These are phyloP conservation scores for Falco concolor DNA, from an alignment of 2,797 vertebrate genomes.

Conservation along the genomic window DNA sequence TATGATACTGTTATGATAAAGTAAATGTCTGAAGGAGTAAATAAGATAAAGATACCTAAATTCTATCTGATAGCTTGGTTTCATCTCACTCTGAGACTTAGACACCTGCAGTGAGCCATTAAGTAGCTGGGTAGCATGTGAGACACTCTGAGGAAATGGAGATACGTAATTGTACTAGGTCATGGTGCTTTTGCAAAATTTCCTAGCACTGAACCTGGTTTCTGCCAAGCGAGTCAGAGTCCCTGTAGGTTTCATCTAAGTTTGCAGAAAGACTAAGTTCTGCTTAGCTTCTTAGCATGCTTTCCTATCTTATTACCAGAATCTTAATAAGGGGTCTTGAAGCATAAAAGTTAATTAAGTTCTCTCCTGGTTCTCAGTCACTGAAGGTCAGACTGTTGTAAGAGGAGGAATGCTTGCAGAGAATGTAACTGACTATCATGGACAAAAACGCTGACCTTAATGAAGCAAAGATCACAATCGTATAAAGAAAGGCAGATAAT, in stretches of 20 bases:
- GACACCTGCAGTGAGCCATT: neutral
- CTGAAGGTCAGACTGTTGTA: neutral
- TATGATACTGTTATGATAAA: neutral
- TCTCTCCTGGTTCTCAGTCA: neutral
- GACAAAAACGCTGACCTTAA: neutral
- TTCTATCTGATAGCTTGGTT: neutral
- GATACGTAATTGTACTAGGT: neutral
- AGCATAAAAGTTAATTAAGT: neutral
- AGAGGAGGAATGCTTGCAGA: neutral
- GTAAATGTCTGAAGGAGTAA: neutral
- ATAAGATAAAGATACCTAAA: neutral
- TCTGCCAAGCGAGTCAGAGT: neutral
- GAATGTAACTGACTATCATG: neutral
- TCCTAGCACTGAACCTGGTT: neutral
- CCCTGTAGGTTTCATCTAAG: neutral
- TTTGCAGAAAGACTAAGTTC: neutral
- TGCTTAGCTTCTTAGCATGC: neutral
- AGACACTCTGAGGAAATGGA: neutral
- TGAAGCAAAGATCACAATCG: neutral
- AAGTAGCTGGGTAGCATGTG: neutral
- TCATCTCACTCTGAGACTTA: neutral
- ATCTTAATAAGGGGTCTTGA: neutral
- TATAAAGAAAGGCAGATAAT: neutral
- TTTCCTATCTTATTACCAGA: neutral
- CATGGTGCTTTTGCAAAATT: neutral